phyloP scores from a whole-genome alignment of 2,113 vertebrate genomes.

The Micromys minutus region DNA sequence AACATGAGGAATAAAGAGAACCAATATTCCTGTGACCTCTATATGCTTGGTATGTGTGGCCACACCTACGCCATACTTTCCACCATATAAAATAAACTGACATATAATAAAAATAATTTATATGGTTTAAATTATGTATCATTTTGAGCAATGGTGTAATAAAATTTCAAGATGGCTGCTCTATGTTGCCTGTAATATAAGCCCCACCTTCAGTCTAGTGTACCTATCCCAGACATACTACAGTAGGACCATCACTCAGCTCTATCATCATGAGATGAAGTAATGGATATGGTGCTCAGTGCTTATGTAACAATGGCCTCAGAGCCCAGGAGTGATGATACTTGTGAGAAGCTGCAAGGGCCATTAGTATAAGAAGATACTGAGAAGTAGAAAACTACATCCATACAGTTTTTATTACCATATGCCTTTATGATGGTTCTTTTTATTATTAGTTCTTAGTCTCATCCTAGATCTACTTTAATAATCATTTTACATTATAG shows the following conservation, averaged over 20 bases:
- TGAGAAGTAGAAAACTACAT: neutral
- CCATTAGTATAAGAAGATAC: neutral
- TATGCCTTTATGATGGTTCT: neutral
- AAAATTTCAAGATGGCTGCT: neutral
- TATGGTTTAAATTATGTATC: neutral
- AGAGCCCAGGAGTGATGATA: too few relatives aligned
- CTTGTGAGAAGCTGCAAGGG: too few relatives aligned
- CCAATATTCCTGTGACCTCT: neutral
- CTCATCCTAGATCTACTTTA: neutral
- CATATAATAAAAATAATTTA: neutral
- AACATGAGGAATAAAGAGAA: neutral
- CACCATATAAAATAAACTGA: neutral
- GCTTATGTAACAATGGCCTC: neutral
- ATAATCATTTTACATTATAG: neutral
- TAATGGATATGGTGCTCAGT: neutral
- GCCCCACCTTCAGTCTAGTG: neutral
- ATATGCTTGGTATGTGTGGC: neutral
- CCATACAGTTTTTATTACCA: neutral
- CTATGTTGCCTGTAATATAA: neutral
- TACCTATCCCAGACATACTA: neutral
- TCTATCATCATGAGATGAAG: neutral
- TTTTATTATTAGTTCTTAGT: neutral
- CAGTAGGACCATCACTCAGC: neutral
- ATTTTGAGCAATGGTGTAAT: neutral
- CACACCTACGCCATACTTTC: neutral